These are phyloP conservation scores for Centroberyx gerrardi DNA, from an alignment of 2,797 vertebrate genomes.

Conservation along the genomic window DNA sequence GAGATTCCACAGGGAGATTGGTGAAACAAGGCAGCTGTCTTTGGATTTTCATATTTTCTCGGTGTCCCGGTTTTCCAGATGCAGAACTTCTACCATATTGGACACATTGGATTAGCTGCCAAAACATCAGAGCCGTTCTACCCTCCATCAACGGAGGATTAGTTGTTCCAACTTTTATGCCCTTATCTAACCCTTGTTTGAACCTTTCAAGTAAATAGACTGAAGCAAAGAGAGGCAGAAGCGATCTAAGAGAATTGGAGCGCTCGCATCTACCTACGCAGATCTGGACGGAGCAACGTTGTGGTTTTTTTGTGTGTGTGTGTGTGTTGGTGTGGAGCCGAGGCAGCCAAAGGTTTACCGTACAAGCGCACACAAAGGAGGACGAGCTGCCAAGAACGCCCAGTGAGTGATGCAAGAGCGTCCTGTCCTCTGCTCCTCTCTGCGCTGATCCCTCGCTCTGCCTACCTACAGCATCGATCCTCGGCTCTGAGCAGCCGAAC, in stretches of 20 bases:
- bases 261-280: slow-evolving; percentile 44
- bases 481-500: slow-evolving; percentile 60
- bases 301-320: slow-evolving; percentile 8
- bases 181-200: slow-evolving; percentile 24
- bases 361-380: slow-evolving; percentile 44
- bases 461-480: slow-evolving; percentile 68
- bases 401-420: slow-evolving; percentile 56
- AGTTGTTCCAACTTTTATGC: slow-evolving; percentile 21
- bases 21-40: slow-evolving; percentile 28
- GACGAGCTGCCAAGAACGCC: slow-evolving; percentile 64
- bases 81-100: background rate
- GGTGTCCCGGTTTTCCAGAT: background rate
- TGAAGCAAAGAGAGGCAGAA: slow-evolving; percentile 34
- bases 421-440: slow-evolving; percentile 54
- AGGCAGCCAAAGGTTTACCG: slow-evolving; percentile 28
- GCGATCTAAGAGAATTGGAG: slow-evolving; percentile 32
- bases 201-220: slow-evolving; percentile 21
- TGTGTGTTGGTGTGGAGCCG: slow-evolving; percentile 17
- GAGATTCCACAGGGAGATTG: slow-evolving; percentile 39
- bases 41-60: slow-evolving; percentile 13
- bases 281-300: slow-evolving; percentile 17
- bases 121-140: slow-evolving; percentile 19
- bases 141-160: slow-evolving; percentile 12
- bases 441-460: slow-evolving; percentile 56
- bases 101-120: slow-evolving; percentile 2